phyloP scores from a whole-genome alignment of 2,888 invertebrate genomes.

The Campoplex capitator region DNA sequence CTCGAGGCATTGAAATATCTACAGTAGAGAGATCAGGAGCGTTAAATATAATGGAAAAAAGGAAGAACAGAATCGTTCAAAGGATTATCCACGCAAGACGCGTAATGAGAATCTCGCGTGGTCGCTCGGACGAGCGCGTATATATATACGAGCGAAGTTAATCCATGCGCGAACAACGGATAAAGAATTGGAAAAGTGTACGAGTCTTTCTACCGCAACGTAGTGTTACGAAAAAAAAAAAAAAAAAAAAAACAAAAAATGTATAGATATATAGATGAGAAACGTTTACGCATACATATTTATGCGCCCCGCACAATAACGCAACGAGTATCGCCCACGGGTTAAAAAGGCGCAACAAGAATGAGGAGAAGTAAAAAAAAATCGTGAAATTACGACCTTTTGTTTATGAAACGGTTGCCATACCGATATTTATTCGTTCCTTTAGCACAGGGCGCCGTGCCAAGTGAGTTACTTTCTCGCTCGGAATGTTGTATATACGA shows the following conservation, averaged over 20 bases:
- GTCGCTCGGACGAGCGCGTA: not conserved
- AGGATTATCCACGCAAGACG: slow-evolving; percentile 3
- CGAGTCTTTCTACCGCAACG: not conserved
- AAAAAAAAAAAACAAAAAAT: not conserved
- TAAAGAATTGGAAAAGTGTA: not conserved
- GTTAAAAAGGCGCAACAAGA: not conserved
- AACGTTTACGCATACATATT: not conserved
- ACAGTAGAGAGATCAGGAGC: not conserved
- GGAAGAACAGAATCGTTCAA: not conserved
- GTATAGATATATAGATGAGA: not conserved
- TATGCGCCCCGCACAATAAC: not conserved
- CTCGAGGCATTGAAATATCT: not conserved
- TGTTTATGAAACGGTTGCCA: not conserved
- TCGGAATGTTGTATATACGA: slow-evolving; percentile 74
- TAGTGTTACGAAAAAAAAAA: not conserved
- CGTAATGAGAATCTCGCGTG: slow-evolving; percentile 42
- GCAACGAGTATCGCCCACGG: not conserved
- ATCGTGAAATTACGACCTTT: not conserved
- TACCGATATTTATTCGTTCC: not conserved
- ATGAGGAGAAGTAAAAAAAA: not conserved
- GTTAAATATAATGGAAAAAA: not conserved
- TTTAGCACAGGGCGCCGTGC: slow-evolving; percentile 59
- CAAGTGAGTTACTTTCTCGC: slow-evolving; percentile 77
- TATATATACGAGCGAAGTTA: slow-evolving; percentile 13
- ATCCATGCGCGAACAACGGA: slow-evolving; percentile 33